Conservation (phyloP, 2,888 invertebrate genomes). For the Mimas tiliae region DNA sequence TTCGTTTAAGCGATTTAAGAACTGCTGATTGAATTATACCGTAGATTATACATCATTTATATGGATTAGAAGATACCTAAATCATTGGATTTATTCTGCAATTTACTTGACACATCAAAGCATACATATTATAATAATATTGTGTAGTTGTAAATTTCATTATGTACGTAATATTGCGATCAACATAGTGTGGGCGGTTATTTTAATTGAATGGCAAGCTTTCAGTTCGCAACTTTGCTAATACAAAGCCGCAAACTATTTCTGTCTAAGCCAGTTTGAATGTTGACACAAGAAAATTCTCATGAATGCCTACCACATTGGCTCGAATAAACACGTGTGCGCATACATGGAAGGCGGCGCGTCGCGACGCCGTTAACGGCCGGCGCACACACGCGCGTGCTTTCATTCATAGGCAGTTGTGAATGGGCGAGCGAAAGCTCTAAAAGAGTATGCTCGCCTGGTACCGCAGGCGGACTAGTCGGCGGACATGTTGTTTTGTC, state of each 20-base stretch:
- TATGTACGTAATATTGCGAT: conserved; percentile 29
- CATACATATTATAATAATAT: neutral
- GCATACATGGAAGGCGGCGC: conserved; percentile 44
- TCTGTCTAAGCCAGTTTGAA: conserved; percentile 69
- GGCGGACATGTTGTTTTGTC: conserved; percentile 75
- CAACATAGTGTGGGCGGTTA: conserved; percentile 30
- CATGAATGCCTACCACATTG: conserved; percentile 80
- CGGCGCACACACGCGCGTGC: conserved; percentile 59
- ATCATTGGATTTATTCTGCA: neutral
- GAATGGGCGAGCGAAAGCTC: conserved; percentile 73
- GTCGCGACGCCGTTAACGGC: conserved; percentile 42
- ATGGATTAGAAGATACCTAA: neutral
- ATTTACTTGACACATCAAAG: neutral
- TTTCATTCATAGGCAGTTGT: conserved; percentile 68
- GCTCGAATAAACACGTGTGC: conserved; percentile 77
- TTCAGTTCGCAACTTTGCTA: conserved; percentile 64
- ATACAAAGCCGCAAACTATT: conserved; percentile 77
- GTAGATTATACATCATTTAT: neutral
- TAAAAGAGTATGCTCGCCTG: conserved; percentile 65
- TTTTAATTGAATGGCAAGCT: conserved; percentile 40
- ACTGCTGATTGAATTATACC: neutral
- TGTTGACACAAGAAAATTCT: conserved; percentile 83
- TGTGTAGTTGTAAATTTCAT: conserved; percentile 18
- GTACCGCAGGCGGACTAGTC: conserved; percentile 68
- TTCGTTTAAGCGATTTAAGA: neutral